Percentiles rank a stretch among this genome's conserved stretches.
phyloP scores from a whole-genome alignment of 2,888 invertebrate genomes.

The Desoria tigrina region DNA sequence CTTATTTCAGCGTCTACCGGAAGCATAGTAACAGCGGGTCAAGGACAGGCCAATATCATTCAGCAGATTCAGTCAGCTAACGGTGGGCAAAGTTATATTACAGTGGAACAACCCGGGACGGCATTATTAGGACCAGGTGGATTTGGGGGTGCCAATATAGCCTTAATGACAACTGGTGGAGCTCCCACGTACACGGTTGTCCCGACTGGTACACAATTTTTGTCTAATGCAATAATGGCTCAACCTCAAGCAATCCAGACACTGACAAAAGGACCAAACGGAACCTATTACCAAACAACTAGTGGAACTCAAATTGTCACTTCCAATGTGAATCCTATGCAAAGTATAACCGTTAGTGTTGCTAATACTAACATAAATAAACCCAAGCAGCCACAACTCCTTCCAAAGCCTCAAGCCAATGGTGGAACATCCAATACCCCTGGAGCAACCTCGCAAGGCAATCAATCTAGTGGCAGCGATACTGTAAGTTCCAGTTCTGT shows the following conservation, averaged over 20 bases:
- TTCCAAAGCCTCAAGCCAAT: conserved; percentile 51
- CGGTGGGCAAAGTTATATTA: conserved; percentile 46
- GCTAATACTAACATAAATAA: conserved; percentile 33
- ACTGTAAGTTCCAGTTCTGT: conserved; percentile 11
- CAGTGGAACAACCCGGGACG: conserved; percentile 51
- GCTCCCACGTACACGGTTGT: conserved; percentile 50
- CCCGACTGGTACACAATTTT: conserved; percentile 45
- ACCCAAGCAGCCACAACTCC: conserved; percentile 51
- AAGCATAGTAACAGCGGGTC: conserved; percentile 30
- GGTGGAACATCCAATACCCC: conserved; percentile 22
- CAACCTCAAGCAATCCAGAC: conserved; percentile 51
- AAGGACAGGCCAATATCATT: conserved; percentile 34
- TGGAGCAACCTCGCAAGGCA: conserved; percentile 11
- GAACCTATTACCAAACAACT: conserved; percentile 50
- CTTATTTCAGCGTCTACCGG: conserved; percentile 31
- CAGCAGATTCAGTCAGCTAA: conserved; percentile 49
- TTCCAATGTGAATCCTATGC: conserved; percentile 35
- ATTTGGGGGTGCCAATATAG: conserved; percentile 47
- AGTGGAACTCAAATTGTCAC: conserved; percentile 43
- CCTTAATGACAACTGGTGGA: conserved; percentile 49
- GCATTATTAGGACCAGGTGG: conserved; percentile 36
- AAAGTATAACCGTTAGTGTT: conserved; percentile 38
- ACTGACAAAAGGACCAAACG: conserved; percentile 49
- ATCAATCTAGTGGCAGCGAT: no score
- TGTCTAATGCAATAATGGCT: conserved; percentile 49